Evolutionary conservation across 2,888 invertebrate genomes (phyloP).

Genomic region (Scaptomyza cyrtandrae): DNA sequence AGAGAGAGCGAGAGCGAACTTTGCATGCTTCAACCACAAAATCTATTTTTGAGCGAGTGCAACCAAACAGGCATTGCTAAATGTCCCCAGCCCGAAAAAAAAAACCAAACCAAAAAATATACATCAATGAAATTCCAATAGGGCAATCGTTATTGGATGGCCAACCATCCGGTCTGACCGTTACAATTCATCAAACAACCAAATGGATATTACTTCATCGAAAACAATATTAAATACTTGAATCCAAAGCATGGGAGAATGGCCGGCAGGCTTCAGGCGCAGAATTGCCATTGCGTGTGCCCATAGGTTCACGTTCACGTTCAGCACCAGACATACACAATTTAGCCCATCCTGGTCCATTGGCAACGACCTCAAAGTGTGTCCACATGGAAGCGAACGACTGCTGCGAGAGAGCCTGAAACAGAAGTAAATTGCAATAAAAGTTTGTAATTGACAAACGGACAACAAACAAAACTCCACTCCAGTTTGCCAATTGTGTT

Average conservation of each 20-base stretch:
- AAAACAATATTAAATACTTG: slow-evolving; percentile 79
- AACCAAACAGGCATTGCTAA: slow-evolving; percentile 31
- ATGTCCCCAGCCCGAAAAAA: background rate
- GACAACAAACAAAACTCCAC: slow-evolving; percentile 77
- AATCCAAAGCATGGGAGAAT: slow-evolving; percentile 61
- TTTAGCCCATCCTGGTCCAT: slow-evolving; percentile 11
- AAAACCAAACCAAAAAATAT: slow-evolving; percentile 1
- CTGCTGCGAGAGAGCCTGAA: slow-evolving; percentile 68
- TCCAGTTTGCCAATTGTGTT: slow-evolving; percentile 50
- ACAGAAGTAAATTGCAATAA: slow-evolving; percentile 81
- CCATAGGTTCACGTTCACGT: slow-evolving; percentile 15
- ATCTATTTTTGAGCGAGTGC: slow-evolving; percentile 32
- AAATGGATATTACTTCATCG: slow-evolving; percentile 78
- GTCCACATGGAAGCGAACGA: slow-evolving; percentile 42
- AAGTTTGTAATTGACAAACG: slow-evolving; percentile 82
- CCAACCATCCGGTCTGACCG: slow-evolving; percentile 44
- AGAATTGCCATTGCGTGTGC: slow-evolving; percentile 3
- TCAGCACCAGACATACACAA: background rate
- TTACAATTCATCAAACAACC: slow-evolving; percentile 76
- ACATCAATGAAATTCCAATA: slow-evolving; percentile 68
- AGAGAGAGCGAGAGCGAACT: background rate
- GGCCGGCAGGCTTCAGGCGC: slow-evolving; percentile 28
- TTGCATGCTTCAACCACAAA: slow-evolving; percentile 33
- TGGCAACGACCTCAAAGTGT: slow-evolving; percentile 67
- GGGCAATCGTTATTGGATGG: slow-evolving; percentile 63